Base-by-base conservation (phyloP, 2,797 vertebrate species). In the Antennarius maculatus region DNA sequence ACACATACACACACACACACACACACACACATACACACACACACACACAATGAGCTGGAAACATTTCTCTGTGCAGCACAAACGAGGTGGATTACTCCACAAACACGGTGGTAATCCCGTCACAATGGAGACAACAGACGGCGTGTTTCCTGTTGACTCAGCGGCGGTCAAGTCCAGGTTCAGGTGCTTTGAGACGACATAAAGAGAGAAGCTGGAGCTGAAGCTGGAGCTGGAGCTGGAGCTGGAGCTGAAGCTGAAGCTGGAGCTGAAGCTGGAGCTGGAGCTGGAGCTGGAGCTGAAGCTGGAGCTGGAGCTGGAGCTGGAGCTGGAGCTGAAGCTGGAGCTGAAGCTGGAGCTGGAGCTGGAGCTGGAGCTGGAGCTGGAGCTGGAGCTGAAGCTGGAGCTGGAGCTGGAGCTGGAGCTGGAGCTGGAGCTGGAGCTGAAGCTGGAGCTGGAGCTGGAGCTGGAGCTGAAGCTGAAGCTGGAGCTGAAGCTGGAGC, bases 121-220 rank as follows among this genome's bases (percentile, higher is more conserved):
- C 49, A 84, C 79, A 87, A 89, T 61, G n/a, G 52, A 45, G 7
- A 18, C 57, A 66, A 83, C 60, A 83, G 75, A 77, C 15, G 16
- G 60, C 55, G 52, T 66, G 61, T 71, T 60, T 60, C 50, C 76
- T 62, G 59, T 46, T 47, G 28, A 77, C 68, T 76, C 54, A 86
- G 66, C 34, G 46, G 64, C 43, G 3, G 61, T 57, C 48, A 82
- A 71, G 88, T 86, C 83, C 87, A 89, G 85, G 86, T 89, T 88
- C 75, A 89, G 89, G 87, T 71, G 82, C 79, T 84, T 86, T 85
- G 49, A 78, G 82, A 69, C 71, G 80, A 83, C 80, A 84, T 80
- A 83, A 85, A 88, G 83, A 81, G 86, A 80, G 74, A 87, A 82
- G 48, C 80, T 77, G 80, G 67, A 74, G 82, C 69, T 39, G 45